A percentile compares a stretch with the other conserved stretches of the same genome.
phyloP scores from a whole-genome alignment of 1,140 invertebrate species.

The Himalopsyche phryganea region DNA sequence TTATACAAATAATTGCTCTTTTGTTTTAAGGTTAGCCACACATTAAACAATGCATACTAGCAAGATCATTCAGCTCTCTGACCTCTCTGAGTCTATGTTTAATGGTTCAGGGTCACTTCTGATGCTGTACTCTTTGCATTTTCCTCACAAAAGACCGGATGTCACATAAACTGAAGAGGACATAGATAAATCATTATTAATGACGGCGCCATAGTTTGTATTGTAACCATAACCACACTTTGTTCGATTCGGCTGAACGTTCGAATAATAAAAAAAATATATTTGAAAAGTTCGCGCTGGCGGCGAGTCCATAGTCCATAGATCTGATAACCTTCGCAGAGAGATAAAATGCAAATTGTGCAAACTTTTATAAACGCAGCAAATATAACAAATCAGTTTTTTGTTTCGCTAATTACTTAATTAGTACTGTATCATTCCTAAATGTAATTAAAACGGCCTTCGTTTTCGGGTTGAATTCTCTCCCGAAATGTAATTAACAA shows the following conservation, averaged over 20 bases:
- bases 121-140: constrained; percentile 17
- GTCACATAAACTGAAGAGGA: constrained; percentile 11
- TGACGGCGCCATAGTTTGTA: constrained; percentile 5
- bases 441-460: background rate
- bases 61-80: constrained; percentile 10
- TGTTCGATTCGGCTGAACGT: constrained; percentile 18
- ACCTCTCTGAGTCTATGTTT: constrained; percentile 6
- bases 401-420: background rate
- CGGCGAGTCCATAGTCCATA: background rate
- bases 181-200: constrained; percentile 11
- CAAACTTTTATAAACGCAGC: constrained; percentile 4
- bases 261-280: constrained; percentile 5
- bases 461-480: background rate
- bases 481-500: background rate
- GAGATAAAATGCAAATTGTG: constrained; percentile 11
- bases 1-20: background rate
- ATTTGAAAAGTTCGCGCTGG: background rate
- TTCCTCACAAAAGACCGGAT: constrained; percentile 25
- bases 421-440: background rate
- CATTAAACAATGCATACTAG: background rate
- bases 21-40: constrained; percentile 4
- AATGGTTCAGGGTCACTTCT: constrained; percentile 24
- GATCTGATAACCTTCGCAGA: constrained; percentile 22
- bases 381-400: constrained; percentile 6
- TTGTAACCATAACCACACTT: constrained; percentile 1